Percentiles rank a stretch among this genome's conserved stretches.
Conservation (phyloP, 2,113 vertebrate species). For the Ptychochromis oligacanthus region DNA sequence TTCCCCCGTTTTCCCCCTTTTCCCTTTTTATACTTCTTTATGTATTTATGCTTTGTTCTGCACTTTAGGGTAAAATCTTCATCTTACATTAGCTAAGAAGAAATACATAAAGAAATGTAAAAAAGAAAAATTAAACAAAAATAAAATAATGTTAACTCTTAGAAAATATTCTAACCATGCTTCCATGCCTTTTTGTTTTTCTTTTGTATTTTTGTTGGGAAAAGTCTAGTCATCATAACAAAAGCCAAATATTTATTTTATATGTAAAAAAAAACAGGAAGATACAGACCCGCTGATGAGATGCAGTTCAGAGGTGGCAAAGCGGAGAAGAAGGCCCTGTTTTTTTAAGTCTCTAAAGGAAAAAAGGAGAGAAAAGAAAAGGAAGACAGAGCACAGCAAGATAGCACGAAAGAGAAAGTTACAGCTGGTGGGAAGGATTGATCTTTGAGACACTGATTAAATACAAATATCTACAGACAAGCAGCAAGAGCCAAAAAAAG, state of each 20-base stretch:
- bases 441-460: background rate
- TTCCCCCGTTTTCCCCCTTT: too few relatives aligned
- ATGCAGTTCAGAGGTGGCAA: constrained; percentile 65
- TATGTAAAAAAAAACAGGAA: constrained; percentile 17
- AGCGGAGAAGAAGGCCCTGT: constrained; percentile 60
- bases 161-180: background rate
- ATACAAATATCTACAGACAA: constrained; percentile 18
- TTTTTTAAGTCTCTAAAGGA: constrained; percentile 52
- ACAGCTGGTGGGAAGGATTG: constrained; percentile 17
- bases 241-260: background rate
- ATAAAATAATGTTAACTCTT: background rate
- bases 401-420: constrained; percentile 32
- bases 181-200: background rate
- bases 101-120: background rate
- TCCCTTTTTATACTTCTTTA: too few relatives aligned
- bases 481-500: constrained; percentile 21
- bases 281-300: constrained; percentile 71
- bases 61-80: background rate
- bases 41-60: background rate
- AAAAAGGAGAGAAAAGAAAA: constrained; percentile 39
- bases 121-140: background rate
- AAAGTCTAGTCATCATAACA: background rate
- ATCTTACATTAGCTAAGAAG: background rate
- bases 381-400: constrained; percentile 55
- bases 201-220: background rate